Base-by-base conservation (phyloP, 23 tunicate species). In the Clavelina lepadiformis region DNA sequence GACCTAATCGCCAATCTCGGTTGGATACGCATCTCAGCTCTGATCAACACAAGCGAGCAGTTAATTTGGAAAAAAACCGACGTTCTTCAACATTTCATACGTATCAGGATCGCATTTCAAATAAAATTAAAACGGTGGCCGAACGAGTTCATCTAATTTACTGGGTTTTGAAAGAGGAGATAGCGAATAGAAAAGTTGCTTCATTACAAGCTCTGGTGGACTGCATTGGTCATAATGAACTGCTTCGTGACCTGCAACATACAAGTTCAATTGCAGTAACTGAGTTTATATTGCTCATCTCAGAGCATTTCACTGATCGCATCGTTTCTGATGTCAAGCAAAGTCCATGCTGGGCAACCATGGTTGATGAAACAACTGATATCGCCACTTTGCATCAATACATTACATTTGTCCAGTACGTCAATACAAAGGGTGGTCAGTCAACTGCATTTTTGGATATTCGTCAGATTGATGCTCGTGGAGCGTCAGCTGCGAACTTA, bases 401-500 rank as follows among this genome's bases (percentile, higher is more conserved):
- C 18, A 28, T 28, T 26, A 59, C 65, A 6, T 59, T 59, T 59
- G 23, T 59, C 31, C 65, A 59, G 65, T 59, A 59, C 65, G 36
- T 59, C 65, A 59, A 59, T 25, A 59, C 35, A 59, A 59, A 59
- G 36, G 65, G 65, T 28, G 4, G 35, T 37, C 65, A 25, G 65
- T 13, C 65, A 59, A 59, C 35, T 11, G 35, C 36, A 59, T 59
- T 59, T 59, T 63, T 63, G 69, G 51, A 63, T 36, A 63, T 63
- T 37, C 69, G 69, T 33, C 51, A 37, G 69, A 63, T 63, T 35
- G 69, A 37, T 51, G 51, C 69, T 36, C 51, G 69, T 37, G 69
- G 69, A 51, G 69, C 69, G 38, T 36, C 69, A 35, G 51, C 69
- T 35, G 69, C 69, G 51, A 63, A 63, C 69, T 37, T 63, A 63